These are phyloP conservation scores for Acleris literana DNA, from an alignment of 2,888 invertebrate species.

Conservation along the genomic window DNA sequence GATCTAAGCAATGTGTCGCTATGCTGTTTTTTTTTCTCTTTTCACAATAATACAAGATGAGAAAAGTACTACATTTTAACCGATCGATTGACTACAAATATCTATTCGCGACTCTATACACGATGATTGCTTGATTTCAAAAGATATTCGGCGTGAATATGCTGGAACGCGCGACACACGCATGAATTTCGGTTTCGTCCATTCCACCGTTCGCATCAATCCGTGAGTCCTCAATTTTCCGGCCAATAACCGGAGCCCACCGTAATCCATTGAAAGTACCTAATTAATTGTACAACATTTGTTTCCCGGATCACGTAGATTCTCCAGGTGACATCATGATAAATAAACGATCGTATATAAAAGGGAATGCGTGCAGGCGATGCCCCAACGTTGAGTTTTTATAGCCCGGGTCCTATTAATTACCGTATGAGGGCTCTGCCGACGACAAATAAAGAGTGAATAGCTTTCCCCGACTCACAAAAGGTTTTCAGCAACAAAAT, in stretches of 20 bases:
- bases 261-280: constrained; percentile 70
- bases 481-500: constrained; percentile 42
- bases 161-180: not conserved
- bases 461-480: constrained; percentile 42
- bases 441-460: constrained; percentile 56
- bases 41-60: no score
- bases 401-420: constrained; percentile 57
- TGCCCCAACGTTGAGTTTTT: constrained; percentile 50
- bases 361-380: constrained; percentile 41
- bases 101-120: no score
- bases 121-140: no score
- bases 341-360: constrained; percentile 59
- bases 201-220: constrained; percentile 53
- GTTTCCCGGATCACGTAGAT: constrained; percentile 65
- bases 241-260: constrained; percentile 63
- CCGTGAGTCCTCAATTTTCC: constrained; percentile 64
- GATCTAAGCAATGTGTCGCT: no score
- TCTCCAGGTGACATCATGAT: constrained; percentile 68
- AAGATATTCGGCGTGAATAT: no score
- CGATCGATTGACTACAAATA: no score
- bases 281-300: constrained; percentile 75
- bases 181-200: constrained; percentile 46
- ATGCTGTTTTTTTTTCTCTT: no score
- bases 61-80: no score
- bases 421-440: constrained; percentile 49